These are phyloP conservation scores for Saguinus midas DNA, from an alignment of 2,113 vertebrate genomes.

Conservation along the genomic window DNA sequence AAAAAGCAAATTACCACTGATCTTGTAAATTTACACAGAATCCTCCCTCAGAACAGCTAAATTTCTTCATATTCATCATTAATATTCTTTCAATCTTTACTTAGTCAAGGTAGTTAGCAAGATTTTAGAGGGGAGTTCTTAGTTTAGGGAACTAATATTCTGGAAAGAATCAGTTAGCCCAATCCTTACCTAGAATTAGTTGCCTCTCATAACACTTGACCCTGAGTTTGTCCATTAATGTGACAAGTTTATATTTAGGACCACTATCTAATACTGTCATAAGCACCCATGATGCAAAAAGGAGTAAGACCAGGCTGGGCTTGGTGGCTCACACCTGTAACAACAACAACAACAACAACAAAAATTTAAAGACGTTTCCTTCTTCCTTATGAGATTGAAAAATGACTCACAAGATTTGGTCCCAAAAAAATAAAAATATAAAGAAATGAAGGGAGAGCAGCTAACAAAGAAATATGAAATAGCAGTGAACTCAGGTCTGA, in stretches of 20 bases:
- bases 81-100: background rate
- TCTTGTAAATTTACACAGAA: background rate
- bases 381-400: constrained; percentile 1
- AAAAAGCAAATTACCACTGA: background rate
- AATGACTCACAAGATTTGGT: background rate
- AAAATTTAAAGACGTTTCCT: background rate
- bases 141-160: constrained; percentile 19
- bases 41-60: background rate
- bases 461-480: constrained; percentile 39
- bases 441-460: background rate
- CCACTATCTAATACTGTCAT: background rate
- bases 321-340: background rate
- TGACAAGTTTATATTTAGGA: background rate
- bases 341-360: too few relatives aligned
- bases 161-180: background rate
- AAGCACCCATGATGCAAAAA: background rate
- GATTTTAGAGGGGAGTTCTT: background rate
- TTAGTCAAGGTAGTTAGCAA: background rate
- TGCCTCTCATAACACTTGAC: background rate
- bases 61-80: background rate
- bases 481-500: background rate
- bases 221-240: background rate
- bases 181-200: background rate
- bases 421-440: background rate
- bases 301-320: background rate